Evolutionary conservation across 1,140 invertebrate genomes (phyloP).

Genomic region (Cotesia chilonis): DNA sequence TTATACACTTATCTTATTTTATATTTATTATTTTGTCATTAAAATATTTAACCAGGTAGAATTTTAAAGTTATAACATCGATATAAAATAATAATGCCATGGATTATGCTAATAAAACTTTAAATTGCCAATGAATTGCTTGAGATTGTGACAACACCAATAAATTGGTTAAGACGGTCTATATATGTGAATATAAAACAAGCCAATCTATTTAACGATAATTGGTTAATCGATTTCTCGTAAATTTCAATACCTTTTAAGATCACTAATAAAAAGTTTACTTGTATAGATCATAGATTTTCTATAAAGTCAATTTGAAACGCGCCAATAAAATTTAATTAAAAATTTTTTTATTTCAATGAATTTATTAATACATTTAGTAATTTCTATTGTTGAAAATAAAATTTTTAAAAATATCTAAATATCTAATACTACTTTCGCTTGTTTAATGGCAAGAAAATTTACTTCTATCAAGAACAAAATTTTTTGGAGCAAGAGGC

Average conservation of each 20-base stretch:
- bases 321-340: constrained; percentile 2
- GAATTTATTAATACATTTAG: too few relatives aligned
- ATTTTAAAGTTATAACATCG: too few relatives aligned
- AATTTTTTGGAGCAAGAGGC: too few relatives aligned
- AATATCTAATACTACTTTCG: too few relatives aligned
- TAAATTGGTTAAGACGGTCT: constrained; percentile 41
- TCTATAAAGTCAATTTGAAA: neutral
- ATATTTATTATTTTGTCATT: neutral
- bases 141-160: constrained; percentile 16
- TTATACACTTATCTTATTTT: neutral
- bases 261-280: constrained; percentile 8
- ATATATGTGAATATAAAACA: constrained; percentile 32
- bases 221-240: constrained; percentile 54
- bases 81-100: too few relatives aligned
- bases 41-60: neutral
- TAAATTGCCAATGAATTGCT: constrained; percentile 1
- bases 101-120: neutral
- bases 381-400: too few relatives aligned
- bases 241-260: constrained; percentile 41
- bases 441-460: too few relatives aligned
- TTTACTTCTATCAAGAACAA: too few relatives aligned
- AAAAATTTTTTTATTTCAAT: too few relatives aligned
- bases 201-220: constrained; percentile 44
- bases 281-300: neutral
- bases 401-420: too few relatives aligned